These are phyloP conservation scores for Orius insidiosus DNA, from an alignment of 1,140 invertebrate species.

Conservation along the genomic window DNA sequence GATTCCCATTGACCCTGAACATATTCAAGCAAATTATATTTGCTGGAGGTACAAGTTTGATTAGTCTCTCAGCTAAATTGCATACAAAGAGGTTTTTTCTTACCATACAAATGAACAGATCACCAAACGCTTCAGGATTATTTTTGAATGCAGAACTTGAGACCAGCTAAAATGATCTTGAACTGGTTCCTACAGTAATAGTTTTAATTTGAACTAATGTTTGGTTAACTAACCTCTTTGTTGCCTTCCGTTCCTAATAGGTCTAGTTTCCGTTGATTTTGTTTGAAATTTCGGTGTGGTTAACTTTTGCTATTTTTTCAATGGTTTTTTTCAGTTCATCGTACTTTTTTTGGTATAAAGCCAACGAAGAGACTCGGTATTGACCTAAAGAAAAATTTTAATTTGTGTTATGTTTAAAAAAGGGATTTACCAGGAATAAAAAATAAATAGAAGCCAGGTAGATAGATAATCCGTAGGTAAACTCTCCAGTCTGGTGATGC, in stretches of 20 bases:
- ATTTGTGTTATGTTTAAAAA: not conserved
- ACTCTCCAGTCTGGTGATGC: slow-evolving; percentile 48
- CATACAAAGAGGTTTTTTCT: not conserved
- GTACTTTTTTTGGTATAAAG: slow-evolving; percentile 25
- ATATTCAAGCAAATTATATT: too few species aligned
- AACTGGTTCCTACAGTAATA: not conserved
- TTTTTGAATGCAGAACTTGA: slow-evolving; percentile 21
- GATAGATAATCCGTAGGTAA: slow-evolving; percentile 44
- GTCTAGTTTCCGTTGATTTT: slow-evolving; percentile 12
- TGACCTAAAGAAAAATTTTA: slow-evolving; percentile 28
- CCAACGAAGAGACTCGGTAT: slow-evolving; percentile 45
- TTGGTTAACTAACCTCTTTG: not conserved
- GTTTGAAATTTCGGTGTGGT: slow-evolving; percentile 21
- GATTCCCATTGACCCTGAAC: too few species aligned
- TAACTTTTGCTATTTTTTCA: slow-evolving; percentile 28
- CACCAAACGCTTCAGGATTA: slow-evolving; percentile 27
- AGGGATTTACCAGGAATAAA: slow-evolving; percentile 9
- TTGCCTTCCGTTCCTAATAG: not conserved
- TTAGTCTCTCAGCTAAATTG: too few species aligned
- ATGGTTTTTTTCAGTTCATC: not conserved
- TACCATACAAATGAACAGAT: slow-evolving; percentile 18
- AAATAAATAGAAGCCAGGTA: slow-evolving; percentile 28
- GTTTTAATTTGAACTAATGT: not conserved
- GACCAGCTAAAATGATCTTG: not conserved
- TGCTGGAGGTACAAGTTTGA: too few species aligned